Conservation (phyloP, 2,113 vertebrate species). For the Arvicanthis niloticus region DNA sequence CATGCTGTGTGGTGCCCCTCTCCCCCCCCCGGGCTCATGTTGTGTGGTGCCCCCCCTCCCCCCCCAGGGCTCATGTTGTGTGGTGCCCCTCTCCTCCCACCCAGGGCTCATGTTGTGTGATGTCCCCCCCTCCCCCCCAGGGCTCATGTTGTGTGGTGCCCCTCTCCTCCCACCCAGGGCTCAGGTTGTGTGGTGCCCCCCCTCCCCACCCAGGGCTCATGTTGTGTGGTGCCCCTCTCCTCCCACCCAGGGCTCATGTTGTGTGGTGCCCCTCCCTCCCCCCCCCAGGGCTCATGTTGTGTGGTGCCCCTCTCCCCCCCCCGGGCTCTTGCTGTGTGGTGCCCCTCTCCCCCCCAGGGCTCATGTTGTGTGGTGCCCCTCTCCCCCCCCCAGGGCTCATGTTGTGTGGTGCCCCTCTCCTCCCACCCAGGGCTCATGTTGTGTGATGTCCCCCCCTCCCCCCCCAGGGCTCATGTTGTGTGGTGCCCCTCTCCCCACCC, state of each 20-base stretch:
- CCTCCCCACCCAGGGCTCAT: too few species aligned
- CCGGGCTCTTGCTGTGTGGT: background rate
- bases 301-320: too few species aligned
- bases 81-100: too few species aligned
- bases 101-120: background rate
- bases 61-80: background rate
- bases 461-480: background rate
- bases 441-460: too few species aligned
- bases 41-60: background rate
- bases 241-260: background rate
- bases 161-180: too few species aligned
- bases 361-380: background rate
- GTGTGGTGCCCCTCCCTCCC: background rate
- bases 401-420: background rate
- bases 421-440: background rate
- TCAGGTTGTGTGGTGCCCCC: background rate
- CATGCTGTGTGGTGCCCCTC: background rate
- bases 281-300: background rate
- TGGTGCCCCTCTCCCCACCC: too few species aligned
- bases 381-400: background rate
- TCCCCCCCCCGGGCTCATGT: background rate
- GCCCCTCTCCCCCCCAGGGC: background rate
- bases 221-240: background rate
- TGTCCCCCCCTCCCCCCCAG: too few species aligned
- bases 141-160: background rate